These are phyloP conservation scores for Thamnophis sirtalis DNA, from an alignment of 2,113 vertebrate genomes.

Conservation along the genomic window DNA sequence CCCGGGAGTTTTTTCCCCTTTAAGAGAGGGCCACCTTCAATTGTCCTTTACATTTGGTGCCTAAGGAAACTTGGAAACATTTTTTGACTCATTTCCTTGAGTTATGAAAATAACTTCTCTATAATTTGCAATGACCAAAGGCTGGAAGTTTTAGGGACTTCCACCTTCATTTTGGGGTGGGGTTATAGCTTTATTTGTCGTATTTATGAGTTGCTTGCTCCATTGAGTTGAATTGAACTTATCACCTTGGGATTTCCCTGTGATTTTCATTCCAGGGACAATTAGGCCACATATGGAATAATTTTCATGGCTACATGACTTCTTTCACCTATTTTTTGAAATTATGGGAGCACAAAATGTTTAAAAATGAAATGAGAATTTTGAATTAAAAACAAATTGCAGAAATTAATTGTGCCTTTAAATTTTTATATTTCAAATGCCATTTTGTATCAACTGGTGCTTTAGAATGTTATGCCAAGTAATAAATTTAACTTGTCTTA, in stretches of 20 bases:
- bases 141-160: not conserved
- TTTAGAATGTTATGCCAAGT: slow-evolving; percentile 39
- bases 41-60: not conserved
- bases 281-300: not conserved
- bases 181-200: not conserved
- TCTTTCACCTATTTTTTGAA: not conserved
- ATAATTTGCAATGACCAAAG: not conserved
- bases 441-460: slow-evolving; percentile 24
- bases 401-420: not conserved
- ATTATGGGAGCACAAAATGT: not conserved
- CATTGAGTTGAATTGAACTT: not conserved
- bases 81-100: not conserved
- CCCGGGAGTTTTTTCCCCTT: not conserved
- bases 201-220: not conserved
- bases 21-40: not conserved
- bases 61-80: not conserved
- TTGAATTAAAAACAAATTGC: not conserved
- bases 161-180: not conserved
- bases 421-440: slow-evolving; percentile 17
- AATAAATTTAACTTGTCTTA: not conserved
- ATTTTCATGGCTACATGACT: not conserved
- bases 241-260: not conserved
- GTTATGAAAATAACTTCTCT: not conserved
- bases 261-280: not conserved
- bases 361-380: not conserved